A percentile compares a stretch with the other conserved stretches of the same genome.
Evolutionary conservation across 2,888 invertebrate genomes (phyloP).

Genomic region (Meiosimyza decipiens): DNA sequence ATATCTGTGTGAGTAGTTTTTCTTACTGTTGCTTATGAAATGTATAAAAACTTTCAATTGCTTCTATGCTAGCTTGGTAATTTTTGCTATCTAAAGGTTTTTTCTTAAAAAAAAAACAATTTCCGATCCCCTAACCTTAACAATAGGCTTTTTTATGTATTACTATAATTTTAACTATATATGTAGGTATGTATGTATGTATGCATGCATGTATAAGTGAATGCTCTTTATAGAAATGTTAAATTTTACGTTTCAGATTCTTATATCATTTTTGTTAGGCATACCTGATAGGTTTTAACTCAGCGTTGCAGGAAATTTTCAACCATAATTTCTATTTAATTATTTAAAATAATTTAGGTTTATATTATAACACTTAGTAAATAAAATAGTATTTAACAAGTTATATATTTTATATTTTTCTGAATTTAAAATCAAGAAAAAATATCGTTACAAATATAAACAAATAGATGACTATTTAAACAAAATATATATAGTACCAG

Average conservation of each 20-base stretch:
- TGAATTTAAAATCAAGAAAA: background rate
- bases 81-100: conserved; percentile 29
- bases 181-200: conserved; percentile 34
- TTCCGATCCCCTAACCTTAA: background rate
- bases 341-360: too few relatives aligned
- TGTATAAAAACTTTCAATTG: conserved; percentile 29
- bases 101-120: conserved; percentile 13
- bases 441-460: background rate
- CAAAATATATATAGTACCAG: too few relatives aligned
- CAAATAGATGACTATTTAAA: background rate
- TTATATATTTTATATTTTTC: too few relatives aligned
- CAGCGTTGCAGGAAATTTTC: too few relatives aligned
- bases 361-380: too few relatives aligned
- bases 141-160: too few relatives aligned
- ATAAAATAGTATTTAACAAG: too few relatives aligned
- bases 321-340: too few relatives aligned
- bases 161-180: conserved; percentile 7
- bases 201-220: conserved; percentile 30
- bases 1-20: background rate
- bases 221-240: too few relatives aligned
- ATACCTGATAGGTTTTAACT: too few relatives aligned
- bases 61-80: conserved; percentile 17
- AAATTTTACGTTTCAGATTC: too few relatives aligned
- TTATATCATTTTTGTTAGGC: too few relatives aligned
- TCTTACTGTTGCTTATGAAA: conserved; percentile 22